Conservation (phyloP, 2,888 invertebrate genomes). For the Altica lythri region DNA sequence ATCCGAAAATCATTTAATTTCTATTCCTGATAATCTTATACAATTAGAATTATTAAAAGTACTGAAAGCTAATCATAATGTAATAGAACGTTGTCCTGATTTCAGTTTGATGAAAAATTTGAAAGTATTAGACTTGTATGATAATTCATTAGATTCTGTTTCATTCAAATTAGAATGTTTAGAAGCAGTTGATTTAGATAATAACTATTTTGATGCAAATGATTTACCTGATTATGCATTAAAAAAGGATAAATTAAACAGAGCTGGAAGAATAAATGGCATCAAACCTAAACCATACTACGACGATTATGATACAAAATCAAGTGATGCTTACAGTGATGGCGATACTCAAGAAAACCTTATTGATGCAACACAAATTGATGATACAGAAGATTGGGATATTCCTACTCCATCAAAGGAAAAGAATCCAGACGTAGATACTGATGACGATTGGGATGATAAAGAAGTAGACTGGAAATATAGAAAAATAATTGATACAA, state of each 20-base stretch:
- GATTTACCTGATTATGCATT: slow-evolving; percentile 25
- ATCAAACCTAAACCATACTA: slow-evolving; percentile 1
- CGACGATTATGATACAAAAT: not conserved
- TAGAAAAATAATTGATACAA: not conserved
- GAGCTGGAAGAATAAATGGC: not conserved
- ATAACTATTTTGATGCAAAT: slow-evolving; percentile 35
- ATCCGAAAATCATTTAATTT: slow-evolving; percentile 36
- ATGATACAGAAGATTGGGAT: slow-evolving; percentile 40
- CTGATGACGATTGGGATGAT: slow-evolving; percentile 42
- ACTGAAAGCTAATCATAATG: slow-evolving; percentile 36
- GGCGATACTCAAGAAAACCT: not conserved
- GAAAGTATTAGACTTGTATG: slow-evolving; percentile 41
- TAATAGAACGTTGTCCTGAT: slow-evolving; percentile 34
- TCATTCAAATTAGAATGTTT: slow-evolving; percentile 20
- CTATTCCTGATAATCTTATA: slow-evolving; percentile 34
- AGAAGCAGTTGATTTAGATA: slow-evolving; percentile 37
- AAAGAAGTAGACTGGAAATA: too few species aligned
- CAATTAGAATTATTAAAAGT: slow-evolving; percentile 32
- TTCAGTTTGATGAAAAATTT: slow-evolving; percentile 33
- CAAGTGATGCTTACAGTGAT: not conserved
- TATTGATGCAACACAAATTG: not conserved
- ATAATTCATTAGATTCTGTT: slow-evolving; percentile 37
- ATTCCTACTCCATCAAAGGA: slow-evolving; percentile 18
- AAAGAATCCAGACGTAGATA: slow-evolving; percentile 37
- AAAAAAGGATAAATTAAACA: slow-evolving; percentile 27